Evolutionary conservation across 2,797 vertebrate genomes (phyloP), one percentile per base, ranked within the genome.

Genomic region (Aselliscus stoliczkanus): DNA sequence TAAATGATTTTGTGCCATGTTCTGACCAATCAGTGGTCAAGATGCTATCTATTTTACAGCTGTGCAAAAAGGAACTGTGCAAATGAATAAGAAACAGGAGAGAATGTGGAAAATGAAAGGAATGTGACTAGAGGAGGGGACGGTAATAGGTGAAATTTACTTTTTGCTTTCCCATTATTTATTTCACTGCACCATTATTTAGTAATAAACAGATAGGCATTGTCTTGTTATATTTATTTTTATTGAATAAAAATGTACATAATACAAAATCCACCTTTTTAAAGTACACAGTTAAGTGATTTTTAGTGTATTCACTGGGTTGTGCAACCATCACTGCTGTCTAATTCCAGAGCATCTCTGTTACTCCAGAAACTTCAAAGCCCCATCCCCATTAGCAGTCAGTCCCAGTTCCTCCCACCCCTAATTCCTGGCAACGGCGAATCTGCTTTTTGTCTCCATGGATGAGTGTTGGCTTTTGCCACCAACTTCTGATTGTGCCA

Each of bases 361-460:
- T 23, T 25, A 5, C 17, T 34, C 80, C 25, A 4, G 25, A 77
- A 83, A 88, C n/a, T n/a, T n/a, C n/a, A 42, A 62, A 44, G 62
- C 18, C 11, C 52, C 0, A 0, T 27, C 31, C 42, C 47, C 44
- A 47, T 47, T 23, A 67, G n/a, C 25, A 4, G 18, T 47, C 7
- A 1, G 10, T 20, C 20, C 4, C 34, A 34, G 8, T 54, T 54
- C 44, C n/a, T 27, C 5, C 21, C 70, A 17, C 27, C 34, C 7
- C 1, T 20, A 27, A 9, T 20, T 54, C 80, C 58, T 0, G 0
- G n/a, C 34, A 39, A 8, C 72, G 8, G 9, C 2, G 1, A 1
- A 15, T n/a, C 47, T 31, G 17, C 39, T 73, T 64, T 82, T 60
- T 4, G 17, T 29, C n/a, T 42, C 62, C 0, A 0, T 12, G 37